Conservation (phyloP, 1,140 invertebrate species). For the Drosophila baimaii region DNA sequence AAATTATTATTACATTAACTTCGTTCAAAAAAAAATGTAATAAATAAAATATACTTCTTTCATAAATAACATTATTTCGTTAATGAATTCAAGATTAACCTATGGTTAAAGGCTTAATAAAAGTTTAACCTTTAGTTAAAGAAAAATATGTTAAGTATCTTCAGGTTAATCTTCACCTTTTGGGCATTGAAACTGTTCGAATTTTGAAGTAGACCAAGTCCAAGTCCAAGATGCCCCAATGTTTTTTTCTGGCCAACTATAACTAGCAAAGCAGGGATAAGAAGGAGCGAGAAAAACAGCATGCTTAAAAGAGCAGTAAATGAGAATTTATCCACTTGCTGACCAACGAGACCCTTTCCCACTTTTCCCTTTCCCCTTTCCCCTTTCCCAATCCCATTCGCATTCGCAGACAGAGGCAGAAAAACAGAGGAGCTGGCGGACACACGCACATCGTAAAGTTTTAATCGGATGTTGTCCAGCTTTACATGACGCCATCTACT, state of each 20-base stretch:
- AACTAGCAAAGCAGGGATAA: conserved; percentile 53
- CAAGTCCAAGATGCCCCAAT: conserved; percentile 4
- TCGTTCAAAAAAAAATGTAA: too few species aligned
- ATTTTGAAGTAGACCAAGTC: background rate
- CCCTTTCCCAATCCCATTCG: conserved; percentile 5
- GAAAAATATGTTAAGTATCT: background rate
- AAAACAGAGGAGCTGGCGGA: conserved; percentile 36
- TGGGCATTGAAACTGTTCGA: background rate
- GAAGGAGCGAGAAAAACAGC: conserved; percentile 70
- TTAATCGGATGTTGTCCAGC: conserved; percentile 83
- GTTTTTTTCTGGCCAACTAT: background rate
- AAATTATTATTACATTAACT: too few species aligned
- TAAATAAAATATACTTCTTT: too few species aligned
- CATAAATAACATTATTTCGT: too few species aligned
- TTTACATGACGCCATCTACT: conserved; percentile 81
- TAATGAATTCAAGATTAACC: too few species aligned
- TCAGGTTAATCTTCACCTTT: too few species aligned
- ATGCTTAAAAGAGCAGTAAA: conserved; percentile 84
- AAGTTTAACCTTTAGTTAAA: too few species aligned
- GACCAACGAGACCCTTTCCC: conserved; percentile 47
- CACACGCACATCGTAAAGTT: conserved; percentile 82
- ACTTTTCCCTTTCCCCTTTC: background rate
- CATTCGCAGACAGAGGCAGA: conserved; percentile 25
- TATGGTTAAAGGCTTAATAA: too few species aligned
- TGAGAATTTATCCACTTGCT: conserved; percentile 83